Evolutionary conservation across 2,797 vertebrate species (phyloP).

Genomic region (Sphenopsis melanotis): DNA sequence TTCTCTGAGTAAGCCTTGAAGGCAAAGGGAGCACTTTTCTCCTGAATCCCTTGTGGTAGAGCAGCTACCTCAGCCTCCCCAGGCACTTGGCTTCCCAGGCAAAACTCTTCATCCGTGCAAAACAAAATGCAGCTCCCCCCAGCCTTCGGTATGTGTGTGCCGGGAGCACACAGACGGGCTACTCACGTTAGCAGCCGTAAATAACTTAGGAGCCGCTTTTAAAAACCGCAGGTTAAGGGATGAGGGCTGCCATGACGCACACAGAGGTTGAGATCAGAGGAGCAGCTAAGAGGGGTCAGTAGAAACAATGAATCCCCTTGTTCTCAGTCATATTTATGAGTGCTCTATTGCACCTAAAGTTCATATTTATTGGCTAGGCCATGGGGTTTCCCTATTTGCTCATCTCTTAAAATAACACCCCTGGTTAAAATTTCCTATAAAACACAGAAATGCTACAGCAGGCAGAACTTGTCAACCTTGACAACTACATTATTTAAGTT

Average conservation of each 20-base stretch:
- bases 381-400: slow-evolving; percentile 78
- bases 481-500: slow-evolving; percentile 67
- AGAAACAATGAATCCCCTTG: slow-evolving; percentile 77
- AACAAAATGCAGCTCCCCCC: slow-evolving; percentile 22
- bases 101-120: slow-evolving; percentile 45
- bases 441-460: slow-evolving; percentile 52
- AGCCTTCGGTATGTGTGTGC: background rate
- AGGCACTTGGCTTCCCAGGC: background rate
- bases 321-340: slow-evolving; percentile 78
- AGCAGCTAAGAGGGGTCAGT: slow-evolving; percentile 59
- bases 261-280: slow-evolving; percentile 75
- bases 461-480: slow-evolving; percentile 59
- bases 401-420: slow-evolving; percentile 81
- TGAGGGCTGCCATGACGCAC: slow-evolving; percentile 71
- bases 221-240: slow-evolving; percentile 75
- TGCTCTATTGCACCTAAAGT: slow-evolving; percentile 74
- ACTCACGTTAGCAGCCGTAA: slow-evolving; percentile 72
- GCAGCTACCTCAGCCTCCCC: background rate
- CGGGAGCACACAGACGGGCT: slow-evolving; percentile 47
- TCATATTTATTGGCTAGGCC: slow-evolving; percentile 77
- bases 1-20: background rate
- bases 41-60: background rate
- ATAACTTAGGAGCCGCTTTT: slow-evolving; percentile 77
- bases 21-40: slow-evolving; percentile 28
- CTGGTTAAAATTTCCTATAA: slow-evolving; percentile 72